These are phyloP conservation scores for Indicator indicator DNA, from an alignment of 2,113 vertebrate species.

Conservation along the genomic window DNA sequence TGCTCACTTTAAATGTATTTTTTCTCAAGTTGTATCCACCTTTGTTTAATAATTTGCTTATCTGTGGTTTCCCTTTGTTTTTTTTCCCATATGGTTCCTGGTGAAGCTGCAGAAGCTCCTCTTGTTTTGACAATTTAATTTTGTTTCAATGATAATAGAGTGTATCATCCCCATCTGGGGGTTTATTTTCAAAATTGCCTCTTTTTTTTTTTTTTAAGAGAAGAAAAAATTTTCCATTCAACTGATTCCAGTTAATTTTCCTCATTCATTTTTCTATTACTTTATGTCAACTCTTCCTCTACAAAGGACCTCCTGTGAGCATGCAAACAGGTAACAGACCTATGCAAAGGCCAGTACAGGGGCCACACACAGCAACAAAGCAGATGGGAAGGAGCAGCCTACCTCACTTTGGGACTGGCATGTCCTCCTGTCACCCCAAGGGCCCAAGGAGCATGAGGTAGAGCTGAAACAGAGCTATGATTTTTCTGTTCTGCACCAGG, in stretches of 20 bases:
- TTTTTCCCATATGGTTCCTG: background rate
- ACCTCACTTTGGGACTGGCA: background rate
- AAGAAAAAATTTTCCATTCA: background rate
- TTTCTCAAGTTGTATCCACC: background rate
- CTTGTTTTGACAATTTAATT: background rate
- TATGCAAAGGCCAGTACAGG: background rate
- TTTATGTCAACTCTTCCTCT: background rate
- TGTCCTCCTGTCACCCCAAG: background rate
- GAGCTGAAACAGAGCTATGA: background rate
- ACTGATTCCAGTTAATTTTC: background rate
- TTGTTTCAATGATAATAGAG: background rate
- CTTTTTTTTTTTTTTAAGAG: background rate
- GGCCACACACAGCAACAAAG: background rate
- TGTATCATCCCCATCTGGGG: background rate
- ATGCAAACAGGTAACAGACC: too few relatives aligned
- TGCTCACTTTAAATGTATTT: background rate
- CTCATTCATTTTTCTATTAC: background rate
- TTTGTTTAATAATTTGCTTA: background rate
- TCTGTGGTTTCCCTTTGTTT: background rate
- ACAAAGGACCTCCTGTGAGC: background rate
- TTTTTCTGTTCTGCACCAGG: background rate
- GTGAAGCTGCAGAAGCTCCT: background rate
- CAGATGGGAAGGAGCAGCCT: background rate
- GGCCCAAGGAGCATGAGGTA: accelerated
- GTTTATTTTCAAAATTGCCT: background rate